These are phyloP conservation scores for Trissonchulus sp. DNA, from an alignment of 2,888 invertebrate species.

Conservation along the genomic window DNA sequence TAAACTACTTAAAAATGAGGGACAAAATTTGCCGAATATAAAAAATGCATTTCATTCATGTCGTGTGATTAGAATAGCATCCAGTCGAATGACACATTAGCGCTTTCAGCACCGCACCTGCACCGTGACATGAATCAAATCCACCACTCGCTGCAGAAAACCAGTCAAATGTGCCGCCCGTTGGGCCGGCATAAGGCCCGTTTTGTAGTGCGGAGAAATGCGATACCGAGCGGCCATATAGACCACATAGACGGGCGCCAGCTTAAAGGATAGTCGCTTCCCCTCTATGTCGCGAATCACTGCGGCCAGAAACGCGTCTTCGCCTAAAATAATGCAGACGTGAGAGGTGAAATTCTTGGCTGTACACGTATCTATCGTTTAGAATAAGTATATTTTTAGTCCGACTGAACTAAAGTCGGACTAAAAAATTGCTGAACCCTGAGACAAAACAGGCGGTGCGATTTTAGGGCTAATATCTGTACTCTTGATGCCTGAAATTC, in stretches of 20 bases:
- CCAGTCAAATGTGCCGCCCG: slow-evolving; percentile 74
- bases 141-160: slow-evolving; percentile 81
- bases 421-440: too few species aligned
- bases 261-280: slow-evolving; percentile 65
- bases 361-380: too few species aligned
- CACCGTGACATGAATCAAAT: slow-evolving; percentile 73
- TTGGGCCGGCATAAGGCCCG: slow-evolving; percentile 82
- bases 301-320: slow-evolving; percentile 80
- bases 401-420: too few species aligned
- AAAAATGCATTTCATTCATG: too few species aligned
- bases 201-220: slow-evolving; percentile 86
- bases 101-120: slow-evolving; percentile 63
- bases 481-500: too few species aligned
- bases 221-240: slow-evolving; percentile 88
- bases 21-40: too few species aligned
- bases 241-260: slow-evolving; percentile 91
- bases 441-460: too few species aligned
- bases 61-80: background rate
- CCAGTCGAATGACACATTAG: background rate
- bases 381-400: too few species aligned
- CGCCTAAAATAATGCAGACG: slow-evolving; percentile 60
- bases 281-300: slow-evolving; percentile 72
- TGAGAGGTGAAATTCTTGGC: too few species aligned
- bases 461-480: too few species aligned
- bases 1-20: too few species aligned